Evolutionary conservation across 2,888 invertebrate species (phyloP).

Genomic region (Limenitis camilla): DNA sequence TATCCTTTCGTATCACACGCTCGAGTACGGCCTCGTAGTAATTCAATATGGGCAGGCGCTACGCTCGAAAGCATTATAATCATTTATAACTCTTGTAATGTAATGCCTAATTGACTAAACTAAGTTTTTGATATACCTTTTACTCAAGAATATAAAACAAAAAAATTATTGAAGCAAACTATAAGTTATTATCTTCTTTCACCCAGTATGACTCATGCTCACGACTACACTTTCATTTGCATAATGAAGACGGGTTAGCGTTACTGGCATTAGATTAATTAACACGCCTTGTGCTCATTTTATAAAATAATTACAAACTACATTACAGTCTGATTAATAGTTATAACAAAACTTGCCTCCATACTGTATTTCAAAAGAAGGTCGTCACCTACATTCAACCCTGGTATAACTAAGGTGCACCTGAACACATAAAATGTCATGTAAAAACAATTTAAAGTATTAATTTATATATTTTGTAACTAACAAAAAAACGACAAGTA

Average conservation of each 20-base stretch:
- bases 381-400: constrained; percentile 1
- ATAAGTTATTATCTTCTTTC: not conserved
- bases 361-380: not conserved
- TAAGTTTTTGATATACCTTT: no score
- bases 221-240: not conserved
- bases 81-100: no score
- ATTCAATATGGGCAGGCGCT: constrained; percentile 60
- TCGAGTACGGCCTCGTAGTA: constrained; percentile 60
- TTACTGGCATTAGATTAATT: constrained; percentile 7
- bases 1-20: constrained; percentile 59
- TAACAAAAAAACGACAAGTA: no score
- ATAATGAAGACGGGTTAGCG: constrained; percentile 2
- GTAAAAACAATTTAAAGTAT: no score
- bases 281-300: constrained; percentile 42
- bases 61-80: constrained; percentile 53
- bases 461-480: no score
- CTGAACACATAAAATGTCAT: no score
- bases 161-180: no score
- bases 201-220: constrained; percentile 5
- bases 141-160: no score
- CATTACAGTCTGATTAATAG: not conserved
- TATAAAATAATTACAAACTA: constrained; percentile 16
- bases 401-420: not conserved
- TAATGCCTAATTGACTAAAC: no score
- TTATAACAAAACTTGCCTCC: not conserved